Evolutionary conservation across 2,888 invertebrate genomes (phyloP), one percentile per base, ranked within the genome.

Genomic region (Eristalis tenax): DNA sequence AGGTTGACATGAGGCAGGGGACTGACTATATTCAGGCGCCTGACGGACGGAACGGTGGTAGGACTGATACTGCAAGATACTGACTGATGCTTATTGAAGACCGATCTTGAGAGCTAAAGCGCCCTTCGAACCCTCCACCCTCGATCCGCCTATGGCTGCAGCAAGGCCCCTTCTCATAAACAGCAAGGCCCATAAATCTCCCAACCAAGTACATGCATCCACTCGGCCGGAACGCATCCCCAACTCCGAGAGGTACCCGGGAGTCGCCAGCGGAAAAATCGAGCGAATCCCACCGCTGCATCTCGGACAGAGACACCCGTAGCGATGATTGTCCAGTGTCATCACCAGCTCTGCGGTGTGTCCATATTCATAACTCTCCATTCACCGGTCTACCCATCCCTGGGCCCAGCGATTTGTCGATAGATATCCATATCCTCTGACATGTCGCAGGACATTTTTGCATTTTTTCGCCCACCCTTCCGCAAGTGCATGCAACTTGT

Each of bases 381-480:
- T 32, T 32, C 32, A 32, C 32, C 32, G 32, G 32, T 8, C 32
- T 8, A 63, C 68, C 73, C 65, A 69, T 64, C 70, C 76, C 70
- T 11, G 70, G 68, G 79, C 71, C 76, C 73, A 40, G 50, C 83
- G 87, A 76, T 80, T 50, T 80, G 66, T 71, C 87, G 87, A 87
- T 87, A 80, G 87, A 83, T 80, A 80, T 80, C 83, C 87, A 87
- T 83, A 83, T 87, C 83, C 83, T 68, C 75, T 83, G 86, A 86
- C 86, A 73, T 77, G 79, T 74, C 83, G 38, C 57, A 35, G 59
- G 59, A 70, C 79, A 68, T 57, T 77, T 59, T 40, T 85, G 81
- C 85, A 85, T 71, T 83, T 78, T 82, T 81, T 76, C 71, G 65
- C 26, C 22, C 6, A 35, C 26, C 64, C 22, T 43, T 10, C 71